These are phyloP conservation scores for Linepithema humile DNA, from an alignment of 1,140 invertebrate species.

Conservation along the genomic window DNA sequence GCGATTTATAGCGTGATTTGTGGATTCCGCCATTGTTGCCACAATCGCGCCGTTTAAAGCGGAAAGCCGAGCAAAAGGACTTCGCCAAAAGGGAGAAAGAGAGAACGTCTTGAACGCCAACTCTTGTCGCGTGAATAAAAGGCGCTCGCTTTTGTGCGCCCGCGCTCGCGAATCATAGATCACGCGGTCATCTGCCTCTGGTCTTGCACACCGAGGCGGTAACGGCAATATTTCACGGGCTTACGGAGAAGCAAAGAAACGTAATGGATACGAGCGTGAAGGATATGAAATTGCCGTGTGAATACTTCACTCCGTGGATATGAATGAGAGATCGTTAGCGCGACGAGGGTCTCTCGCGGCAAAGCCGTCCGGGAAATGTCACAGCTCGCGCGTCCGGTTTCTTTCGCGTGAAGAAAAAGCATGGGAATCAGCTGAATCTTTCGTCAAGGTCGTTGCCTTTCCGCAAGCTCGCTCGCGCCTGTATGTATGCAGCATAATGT, in stretches of 20 bases:
- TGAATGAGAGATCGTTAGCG: slow-evolving; percentile 40
- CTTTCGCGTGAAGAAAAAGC: background rate
- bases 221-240: slow-evolving; percentile 7
- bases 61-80: background rate
- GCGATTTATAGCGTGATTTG: slow-evolving; percentile 61
- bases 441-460: slow-evolving; percentile 72
- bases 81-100: background rate
- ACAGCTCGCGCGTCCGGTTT: background rate
- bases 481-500: slow-evolving; percentile 58
- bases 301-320: background rate
- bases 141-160: background rate
- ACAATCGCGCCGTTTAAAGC: slow-evolving; percentile 20
- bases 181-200: slow-evolving; percentile 45
- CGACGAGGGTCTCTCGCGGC: background rate
- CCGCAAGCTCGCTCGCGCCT: slow-evolving; percentile 23
- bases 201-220: background rate
- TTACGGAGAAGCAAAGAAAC: background rate
- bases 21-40: slow-evolving; percentile 50
- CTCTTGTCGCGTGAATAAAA: slow-evolving; percentile 9
- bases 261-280: background rate
- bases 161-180: slow-evolving; percentile 6
- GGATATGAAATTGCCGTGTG: slow-evolving; percentile 15
- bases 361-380: background rate
- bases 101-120: slow-evolving; percentile 17
- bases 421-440: slow-evolving; percentile 49